Evolutionary conservation across 2,888 invertebrate species (phyloP), one percentile per base, ranked within the genome.

Genomic region (Microdon myrmicae): DNA sequence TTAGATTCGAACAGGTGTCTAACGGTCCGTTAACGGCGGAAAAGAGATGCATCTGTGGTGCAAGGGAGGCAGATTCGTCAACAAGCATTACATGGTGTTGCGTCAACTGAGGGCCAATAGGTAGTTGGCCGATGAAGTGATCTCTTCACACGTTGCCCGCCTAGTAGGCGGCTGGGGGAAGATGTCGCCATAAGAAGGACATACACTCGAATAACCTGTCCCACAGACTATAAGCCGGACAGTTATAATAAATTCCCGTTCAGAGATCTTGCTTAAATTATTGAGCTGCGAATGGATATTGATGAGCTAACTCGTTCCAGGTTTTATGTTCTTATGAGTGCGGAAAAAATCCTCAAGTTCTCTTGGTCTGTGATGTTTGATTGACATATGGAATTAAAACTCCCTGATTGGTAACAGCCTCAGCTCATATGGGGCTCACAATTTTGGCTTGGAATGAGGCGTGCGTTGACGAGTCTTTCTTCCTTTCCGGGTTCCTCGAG

Each of bases 161-260:
- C 22, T 12, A 7, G 16, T 6, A n/a, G n/a, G 5, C 3, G 25
- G 10, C 13, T 12, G 26, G 16, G 8, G 10, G n/a, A 16, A 8
- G 14, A 3, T 28, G 35, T 9, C 14, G 25, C 22, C 20, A 23
- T 38, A 41, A 35, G 25, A 55, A 64, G 56, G 56, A 51, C 45
- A 45, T 31, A 22, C 39, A 49, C 32, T 16, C 20, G 6, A 28
- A 31, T 47, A 60, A 60, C 48, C 55, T 61, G 55, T 55, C 20
- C 41, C 28, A 26, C 17, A 13, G 14, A 20, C 37, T 10, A 22
- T 39, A 37, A 25, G 26, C 10, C n/a, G 22, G 26, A 64, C 64
- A 56, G 64, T 64, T 64, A 58, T 53, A 64, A 53, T 56, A 64
- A 47, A 58, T 64, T 58, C 64, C 58, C 41, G 64, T 64, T 47